These are phyloP conservation scores for Semibalanus balanoides DNA, from an alignment of 1,140 invertebrate genomes.

Conservation along the genomic window DNA sequence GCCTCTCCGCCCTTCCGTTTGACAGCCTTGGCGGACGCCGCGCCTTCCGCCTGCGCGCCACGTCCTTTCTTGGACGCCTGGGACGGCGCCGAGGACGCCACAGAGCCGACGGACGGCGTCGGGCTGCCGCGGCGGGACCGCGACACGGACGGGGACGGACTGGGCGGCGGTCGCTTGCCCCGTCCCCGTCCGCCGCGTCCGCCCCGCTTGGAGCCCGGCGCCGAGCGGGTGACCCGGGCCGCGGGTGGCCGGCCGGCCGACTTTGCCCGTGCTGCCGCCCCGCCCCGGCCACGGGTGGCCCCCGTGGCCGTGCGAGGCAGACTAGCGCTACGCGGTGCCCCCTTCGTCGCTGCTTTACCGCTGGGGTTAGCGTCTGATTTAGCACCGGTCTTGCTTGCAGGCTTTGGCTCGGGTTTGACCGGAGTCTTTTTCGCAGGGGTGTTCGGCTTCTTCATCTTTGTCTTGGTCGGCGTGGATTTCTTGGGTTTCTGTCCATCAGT, in stretches of 20 bases:
- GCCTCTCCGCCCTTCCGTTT: not conserved
- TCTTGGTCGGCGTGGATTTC: not conserved
- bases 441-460: not conserved
- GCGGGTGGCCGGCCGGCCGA: not conserved
- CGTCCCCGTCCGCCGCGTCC: too few species aligned
- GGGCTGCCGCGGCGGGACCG: not conserved
- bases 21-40: not conserved
- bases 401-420: not conserved
- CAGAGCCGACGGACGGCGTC: not conserved
- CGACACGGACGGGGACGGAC: not conserved
- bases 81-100: not conserved
- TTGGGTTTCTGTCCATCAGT: not conserved
- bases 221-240: not conserved
- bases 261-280: not conserved
- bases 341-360: not conserved
- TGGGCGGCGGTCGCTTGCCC: not conserved
- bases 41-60: too few species aligned
- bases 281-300: too few species aligned
- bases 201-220: too few species aligned
- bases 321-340: not conserved
- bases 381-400: not conserved
- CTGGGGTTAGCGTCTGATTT: not conserved
- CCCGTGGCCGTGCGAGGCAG: not conserved
- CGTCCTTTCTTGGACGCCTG: not conserved
- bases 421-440: not conserved